phyloP scores from a whole-genome alignment of 1,140 invertebrate species.

The Bombus cullumanus region DNA sequence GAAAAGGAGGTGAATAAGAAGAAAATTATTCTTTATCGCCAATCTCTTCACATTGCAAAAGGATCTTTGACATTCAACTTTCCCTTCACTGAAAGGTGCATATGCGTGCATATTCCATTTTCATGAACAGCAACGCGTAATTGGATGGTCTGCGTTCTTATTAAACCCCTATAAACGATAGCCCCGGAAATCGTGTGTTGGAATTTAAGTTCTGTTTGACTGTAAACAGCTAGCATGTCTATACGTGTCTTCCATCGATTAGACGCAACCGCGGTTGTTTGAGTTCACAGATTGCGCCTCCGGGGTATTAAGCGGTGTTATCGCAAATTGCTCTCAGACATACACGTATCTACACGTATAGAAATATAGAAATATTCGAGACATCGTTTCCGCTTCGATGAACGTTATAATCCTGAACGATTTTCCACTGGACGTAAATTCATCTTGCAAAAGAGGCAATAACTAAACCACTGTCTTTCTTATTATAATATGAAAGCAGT shows the following conservation, averaged over 20 bases:
- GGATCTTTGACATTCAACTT: background rate
- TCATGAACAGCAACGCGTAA: constrained; percentile 8
- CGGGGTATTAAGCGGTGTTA: constrained; percentile 65
- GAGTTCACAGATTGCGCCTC: constrained; percentile 70
- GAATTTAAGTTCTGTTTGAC: constrained; percentile 68
- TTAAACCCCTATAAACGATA: constrained; percentile 31
- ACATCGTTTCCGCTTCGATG: background rate
- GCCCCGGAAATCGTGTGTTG: constrained; percentile 14
- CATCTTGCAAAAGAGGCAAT: background rate
- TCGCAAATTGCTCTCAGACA: constrained; percentile 61
- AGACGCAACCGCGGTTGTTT: constrained; percentile 65
- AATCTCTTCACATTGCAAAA: background rate
- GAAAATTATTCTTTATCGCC: background rate
- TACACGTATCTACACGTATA: constrained; percentile 13
- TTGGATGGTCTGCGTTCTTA: constrained; percentile 19
- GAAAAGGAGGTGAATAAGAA: background rate
- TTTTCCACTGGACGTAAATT: background rate
- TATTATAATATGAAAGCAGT: background rate
- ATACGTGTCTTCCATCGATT: constrained; percentile 63
- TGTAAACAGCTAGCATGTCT: constrained; percentile 62
- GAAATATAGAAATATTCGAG: constrained; percentile 27
- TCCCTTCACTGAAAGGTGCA: background rate
- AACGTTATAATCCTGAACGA: background rate
- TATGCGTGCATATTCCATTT: background rate
- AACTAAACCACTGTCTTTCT: background rate